These are phyloP conservation scores for Limnephilus marmoratus DNA, from an alignment of 2,888 invertebrate genomes.

Conservation along the genomic window DNA sequence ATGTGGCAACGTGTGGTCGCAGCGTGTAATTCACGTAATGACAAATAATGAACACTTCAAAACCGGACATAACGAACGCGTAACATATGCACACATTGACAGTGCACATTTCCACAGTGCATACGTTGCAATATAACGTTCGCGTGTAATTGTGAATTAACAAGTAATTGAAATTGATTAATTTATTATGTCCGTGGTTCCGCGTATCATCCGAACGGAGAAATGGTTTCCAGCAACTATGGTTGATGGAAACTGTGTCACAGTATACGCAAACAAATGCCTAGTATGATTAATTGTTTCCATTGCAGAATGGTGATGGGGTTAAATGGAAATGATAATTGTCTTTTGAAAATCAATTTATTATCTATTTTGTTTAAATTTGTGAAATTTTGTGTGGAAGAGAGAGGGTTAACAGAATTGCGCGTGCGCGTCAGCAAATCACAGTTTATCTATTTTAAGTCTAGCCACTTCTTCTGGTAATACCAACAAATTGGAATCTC, in stretches of 20 bases:
- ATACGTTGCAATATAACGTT: neutral
- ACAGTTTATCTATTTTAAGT: no score
- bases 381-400: neutral
- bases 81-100: neutral
- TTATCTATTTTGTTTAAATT: neutral
- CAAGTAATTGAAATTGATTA: neutral
- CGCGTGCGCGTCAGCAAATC: neutral
- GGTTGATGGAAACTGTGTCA: neutral
- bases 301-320: neutral
- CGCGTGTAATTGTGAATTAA: neutral
- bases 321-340: neutral
- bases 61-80: neutral
- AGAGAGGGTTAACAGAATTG: neutral
- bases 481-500: no score
- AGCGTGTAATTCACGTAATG: constrained; percentile 32
- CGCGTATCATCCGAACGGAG: neutral
- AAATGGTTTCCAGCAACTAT: neutral
- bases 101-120: no score
- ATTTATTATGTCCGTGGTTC: neutral
- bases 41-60: constrained; percentile 32
- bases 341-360: neutral
- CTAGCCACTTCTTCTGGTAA: no score
- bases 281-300: neutral
- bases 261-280: neutral
- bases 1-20: constrained; percentile 15